Evolutionary conservation across 2,113 vertebrate species (phyloP), one percentile per base, ranked within the genome.

Genomic region (Capricornis sumatraensis): DNA sequence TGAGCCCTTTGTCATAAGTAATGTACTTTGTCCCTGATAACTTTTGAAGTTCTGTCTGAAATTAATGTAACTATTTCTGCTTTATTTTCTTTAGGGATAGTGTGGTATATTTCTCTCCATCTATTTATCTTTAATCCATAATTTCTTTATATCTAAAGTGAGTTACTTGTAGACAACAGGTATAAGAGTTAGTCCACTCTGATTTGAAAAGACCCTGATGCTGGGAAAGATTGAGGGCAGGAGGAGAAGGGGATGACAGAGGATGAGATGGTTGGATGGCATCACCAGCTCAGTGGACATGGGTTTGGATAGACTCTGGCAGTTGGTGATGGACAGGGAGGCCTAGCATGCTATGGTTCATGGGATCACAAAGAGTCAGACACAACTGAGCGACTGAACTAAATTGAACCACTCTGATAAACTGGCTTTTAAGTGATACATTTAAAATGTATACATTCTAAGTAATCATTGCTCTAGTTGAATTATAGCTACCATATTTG

Each of bases 311-410:
- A 36, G 4, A 21, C 64, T 67, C 17, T 0, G 2, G n/a, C 4
- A 36, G 17, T 67, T 36, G n/a, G 17, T 67, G 17, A 21, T 5
- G 17, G n/a, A 71, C 64, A 71, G 64, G 17, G 64, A 71, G n/a
- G n/a, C 64, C n/a, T 71, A 36, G 64, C 4, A 0, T 71, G 67
- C 67, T 40, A 10, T 0, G 2, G n/a, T 71, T 71, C 10, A 23
- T 12, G 67, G 5, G 19, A 10, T 40, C n/a, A 0, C 67, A 36
- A 36, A 71, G n/a, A 40, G 67, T 23, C 2, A 21, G n/a, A 71
- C 67, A 71, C 0, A 0, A 40, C 17, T 71, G 67, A 71, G 19
- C 2, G 0, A 67, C 62, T 67, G 33, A 11, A 71, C 9, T 36
- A 17, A 71, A 71, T 2, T 36, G 19, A 71, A 71, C n/a, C 67